phyloP scores from a whole-genome alignment of 1,140 invertebrate genomes.

The Drosophila orosa region DNA sequence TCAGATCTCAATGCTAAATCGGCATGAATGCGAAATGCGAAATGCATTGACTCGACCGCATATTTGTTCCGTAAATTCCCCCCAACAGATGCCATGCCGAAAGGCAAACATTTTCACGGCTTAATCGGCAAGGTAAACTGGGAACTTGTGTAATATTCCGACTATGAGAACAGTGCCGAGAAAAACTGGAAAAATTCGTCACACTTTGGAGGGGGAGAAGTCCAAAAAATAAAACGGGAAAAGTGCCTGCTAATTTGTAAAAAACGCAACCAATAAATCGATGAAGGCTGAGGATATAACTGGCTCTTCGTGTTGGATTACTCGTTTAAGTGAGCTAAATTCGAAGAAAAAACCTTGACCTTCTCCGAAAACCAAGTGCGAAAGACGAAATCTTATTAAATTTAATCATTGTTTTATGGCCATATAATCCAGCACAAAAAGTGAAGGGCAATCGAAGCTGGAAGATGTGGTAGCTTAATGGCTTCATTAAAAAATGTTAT shows the following conservation, averaged over 20 bases:
- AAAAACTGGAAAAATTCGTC: constrained; percentile 17
- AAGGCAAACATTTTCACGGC: constrained; percentile 31
- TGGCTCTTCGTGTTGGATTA: constrained; percentile 34
- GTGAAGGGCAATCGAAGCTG: constrained; percentile 43
- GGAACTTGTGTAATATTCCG: neutral
- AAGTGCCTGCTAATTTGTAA: constrained; percentile 35
- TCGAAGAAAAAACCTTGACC: constrained; percentile 30
- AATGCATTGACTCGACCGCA: constrained; percentile 1
- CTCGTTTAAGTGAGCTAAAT: constrained; percentile 14
- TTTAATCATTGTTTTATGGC: constrained; percentile 47
- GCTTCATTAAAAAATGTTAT: constrained; percentile 19
- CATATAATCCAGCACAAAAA: constrained; percentile 31
- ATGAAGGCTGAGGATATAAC: constrained; percentile 2
- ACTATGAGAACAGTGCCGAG: neutral
- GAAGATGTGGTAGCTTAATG: constrained; percentile 31
- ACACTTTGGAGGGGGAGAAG: neutral
- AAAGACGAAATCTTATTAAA: constrained; percentile 43
- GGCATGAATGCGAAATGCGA: constrained; percentile 21
- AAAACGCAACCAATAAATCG: constrained; percentile 28
- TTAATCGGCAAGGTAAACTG: constrained; percentile 21
- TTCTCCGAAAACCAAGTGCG: constrained; percentile 27
- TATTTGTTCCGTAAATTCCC: constrained; percentile 39
- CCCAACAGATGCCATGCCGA: constrained; percentile 1
- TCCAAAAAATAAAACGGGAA: too few species aligned
- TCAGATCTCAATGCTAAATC: constrained; percentile 26